These are phyloP conservation scores for Chelonus formosanus DNA, from an alignment of 2,888 invertebrate species.

Conservation along the genomic window DNA sequence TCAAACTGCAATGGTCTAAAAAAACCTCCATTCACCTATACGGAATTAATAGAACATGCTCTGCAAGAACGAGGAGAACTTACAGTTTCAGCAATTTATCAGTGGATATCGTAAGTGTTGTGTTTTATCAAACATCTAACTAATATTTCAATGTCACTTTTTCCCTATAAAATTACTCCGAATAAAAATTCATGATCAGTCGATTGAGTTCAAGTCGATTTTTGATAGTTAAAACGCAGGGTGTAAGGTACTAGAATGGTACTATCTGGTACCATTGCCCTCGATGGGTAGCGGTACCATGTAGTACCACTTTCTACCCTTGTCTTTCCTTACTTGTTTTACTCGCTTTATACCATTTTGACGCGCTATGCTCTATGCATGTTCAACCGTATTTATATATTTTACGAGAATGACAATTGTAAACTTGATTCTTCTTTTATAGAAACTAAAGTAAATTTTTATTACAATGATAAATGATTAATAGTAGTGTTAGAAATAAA, in stretches of 20 bases:
- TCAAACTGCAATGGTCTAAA: constrained; percentile 68
- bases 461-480: too few relatives aligned
- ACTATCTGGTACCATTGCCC: constrained; percentile 58
- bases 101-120: constrained; percentile 90
- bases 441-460: not conserved
- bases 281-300: constrained; percentile 53
- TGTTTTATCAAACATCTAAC: not conserved
- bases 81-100: constrained; percentile 90
- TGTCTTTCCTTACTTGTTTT: constrained; percentile 41
- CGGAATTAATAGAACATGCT: constrained; percentile 89
- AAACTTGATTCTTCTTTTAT: not conserved
- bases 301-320: constrained; percentile 45
- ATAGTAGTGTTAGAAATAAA: too few relatives aligned
- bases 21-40: constrained; percentile 91
- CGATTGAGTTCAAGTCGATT: not conserved
- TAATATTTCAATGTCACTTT: constrained; percentile 1
- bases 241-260: constrained; percentile 50
- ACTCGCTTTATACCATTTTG: constrained; percentile 27
- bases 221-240: constrained; percentile 20
- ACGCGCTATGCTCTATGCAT: constrained; percentile 23
- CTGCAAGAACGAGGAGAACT: constrained; percentile 85
- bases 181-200: constrained; percentile 1
- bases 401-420: not conserved
- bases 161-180: not conserved
- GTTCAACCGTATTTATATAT: constrained; percentile 23